phyloP scores from a whole-genome alignment of 2,888 invertebrate genomes.

The Silvanus unidentatus region DNA sequence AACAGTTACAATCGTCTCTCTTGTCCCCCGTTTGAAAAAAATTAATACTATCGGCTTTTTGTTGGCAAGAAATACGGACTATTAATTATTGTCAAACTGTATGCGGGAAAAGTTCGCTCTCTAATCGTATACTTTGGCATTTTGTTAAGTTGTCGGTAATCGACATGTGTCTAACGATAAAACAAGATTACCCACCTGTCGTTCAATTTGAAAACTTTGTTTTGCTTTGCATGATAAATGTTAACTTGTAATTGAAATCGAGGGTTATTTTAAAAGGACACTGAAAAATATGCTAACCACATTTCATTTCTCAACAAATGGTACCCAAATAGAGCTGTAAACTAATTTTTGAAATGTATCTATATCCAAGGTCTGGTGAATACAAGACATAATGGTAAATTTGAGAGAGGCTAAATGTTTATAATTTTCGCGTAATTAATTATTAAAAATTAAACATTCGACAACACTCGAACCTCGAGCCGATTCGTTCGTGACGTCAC shows the following conservation, averaged over 20 bases:
- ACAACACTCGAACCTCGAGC: no score
- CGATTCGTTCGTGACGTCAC: no score
- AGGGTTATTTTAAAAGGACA: conserved; percentile 25
- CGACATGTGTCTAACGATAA: conserved; percentile 20
- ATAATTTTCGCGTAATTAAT: no score
- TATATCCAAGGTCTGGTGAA: no score
- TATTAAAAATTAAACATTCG: no score
- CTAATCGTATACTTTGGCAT: conserved; percentile 20
- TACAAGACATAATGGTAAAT: no score
- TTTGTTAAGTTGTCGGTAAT: conserved; percentile 21
- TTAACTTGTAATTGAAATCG: conserved; percentile 27
- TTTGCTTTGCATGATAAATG: conserved; percentile 29
- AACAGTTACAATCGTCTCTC: neutral
- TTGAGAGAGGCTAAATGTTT: no score
- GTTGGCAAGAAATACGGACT: conserved; percentile 17
- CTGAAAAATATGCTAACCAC: no score
- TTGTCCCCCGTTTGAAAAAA: neutral
- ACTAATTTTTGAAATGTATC: no score
- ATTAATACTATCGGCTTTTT: conserved; percentile 6
- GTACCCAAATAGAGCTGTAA: no score
- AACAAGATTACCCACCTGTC: conserved; percentile 27
- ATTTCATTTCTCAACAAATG: neutral
- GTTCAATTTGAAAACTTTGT: conserved; percentile 22
- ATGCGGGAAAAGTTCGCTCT: conserved; percentile 15
- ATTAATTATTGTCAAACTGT: conserved; percentile 22